phyloP scores from a whole-genome alignment of 1,140 invertebrate species.

The Bradysia coprophila region DNA sequence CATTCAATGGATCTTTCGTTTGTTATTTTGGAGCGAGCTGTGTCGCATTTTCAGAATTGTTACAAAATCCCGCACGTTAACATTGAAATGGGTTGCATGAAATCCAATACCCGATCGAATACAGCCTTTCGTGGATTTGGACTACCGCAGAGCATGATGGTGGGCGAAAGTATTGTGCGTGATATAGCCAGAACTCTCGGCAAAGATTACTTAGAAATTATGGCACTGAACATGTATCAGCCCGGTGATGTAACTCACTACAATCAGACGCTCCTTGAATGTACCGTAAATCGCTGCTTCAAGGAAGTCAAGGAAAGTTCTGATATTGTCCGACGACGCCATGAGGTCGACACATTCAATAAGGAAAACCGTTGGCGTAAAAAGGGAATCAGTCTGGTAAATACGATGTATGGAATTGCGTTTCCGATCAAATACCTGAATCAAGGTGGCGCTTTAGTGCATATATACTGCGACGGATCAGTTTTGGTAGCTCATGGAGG shows the following conservation, averaged over 20 bases:
- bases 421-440: conserved; percentile 21
- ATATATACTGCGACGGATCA: conserved; percentile 39
- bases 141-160: conserved; percentile 77
- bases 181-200: conserved; percentile 53
- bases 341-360: conserved; percentile 43
- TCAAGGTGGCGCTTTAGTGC: conserved; percentile 28
- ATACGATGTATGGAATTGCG: conserved; percentile 28
- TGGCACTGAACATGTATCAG: conserved; percentile 47
- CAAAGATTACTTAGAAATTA: conserved; percentile 32
- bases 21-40: conserved; percentile 56
- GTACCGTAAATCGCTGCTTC: too few relatives aligned
- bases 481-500: conserved; percentile 42
- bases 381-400: conserved; percentile 27
- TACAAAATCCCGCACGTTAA: conserved; percentile 53
- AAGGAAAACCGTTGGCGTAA: conserved; percentile 34
- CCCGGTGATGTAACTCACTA: conserved; percentile 66
- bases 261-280: conserved; percentile 52
- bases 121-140: conserved; percentile 87
- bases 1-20: conserved; percentile 66
- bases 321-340: conserved; percentile 28
- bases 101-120: conserved; percentile 74
- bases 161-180: conserved; percentile 55
- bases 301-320: conserved; percentile 44
- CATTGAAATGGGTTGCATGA: conserved; percentile 50
- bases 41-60: conserved; percentile 62